Percentiles rank a stretch among this genome's conserved stretches.
These are phyloP conservation scores for Tamias sibiricus DNA, from an alignment of 2,113 vertebrate species.

Conservation along the genomic window DNA sequence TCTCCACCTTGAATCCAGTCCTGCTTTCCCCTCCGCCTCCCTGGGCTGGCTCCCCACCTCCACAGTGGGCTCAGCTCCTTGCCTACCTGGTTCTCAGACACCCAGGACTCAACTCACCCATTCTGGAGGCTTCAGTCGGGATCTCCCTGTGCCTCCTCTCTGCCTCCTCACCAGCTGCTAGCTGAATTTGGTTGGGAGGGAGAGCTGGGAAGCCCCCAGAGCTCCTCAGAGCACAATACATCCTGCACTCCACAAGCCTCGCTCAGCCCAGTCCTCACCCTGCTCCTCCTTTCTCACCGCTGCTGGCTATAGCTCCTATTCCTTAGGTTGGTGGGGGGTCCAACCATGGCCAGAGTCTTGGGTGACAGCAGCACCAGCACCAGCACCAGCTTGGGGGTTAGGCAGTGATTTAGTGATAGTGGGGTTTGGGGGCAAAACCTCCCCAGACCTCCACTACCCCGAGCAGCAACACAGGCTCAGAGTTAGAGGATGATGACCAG, in stretches of 20 bases:
- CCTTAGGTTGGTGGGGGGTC: slow-evolving; percentile 74
- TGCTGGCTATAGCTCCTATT: slow-evolving; percentile 84
- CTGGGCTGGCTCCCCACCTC: background rate
- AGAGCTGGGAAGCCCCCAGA: slow-evolving; percentile 38
- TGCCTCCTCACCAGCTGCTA: slow-evolving; percentile 15
- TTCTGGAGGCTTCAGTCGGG: slow-evolving; percentile 68
- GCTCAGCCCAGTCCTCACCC: slow-evolving; percentile 84
- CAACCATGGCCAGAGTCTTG: slow-evolving; percentile 82
- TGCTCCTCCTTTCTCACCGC: slow-evolving; percentile 81
- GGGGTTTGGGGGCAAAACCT: too few species aligned
- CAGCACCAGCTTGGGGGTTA: slow-evolving; percentile 64
- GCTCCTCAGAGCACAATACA: slow-evolving; percentile 88
- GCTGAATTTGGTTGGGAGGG: slow-evolving; percentile 46
- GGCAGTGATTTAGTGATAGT: slow-evolving; percentile 30
- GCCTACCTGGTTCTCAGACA: background rate
- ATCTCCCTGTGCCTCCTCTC: slow-evolving; percentile 26
- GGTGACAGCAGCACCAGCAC: slow-evolving; percentile 85
- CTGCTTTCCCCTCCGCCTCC: slow-evolving; percentile 76
- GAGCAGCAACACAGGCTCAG: slow-evolving; percentile 84
- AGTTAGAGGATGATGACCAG: slow-evolving; percentile 80
- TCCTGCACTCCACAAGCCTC: slow-evolving; percentile 85
- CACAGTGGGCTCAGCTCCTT: background rate
- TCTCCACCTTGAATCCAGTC: slow-evolving; percentile 76
- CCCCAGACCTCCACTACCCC: slow-evolving; percentile 6
- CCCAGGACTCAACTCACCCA: slow-evolving; percentile 45